phyloP scores from a whole-genome alignment of 37 sponge, comb jelly and placozoan species.

The Aphrocallistes beatrix region DNA sequence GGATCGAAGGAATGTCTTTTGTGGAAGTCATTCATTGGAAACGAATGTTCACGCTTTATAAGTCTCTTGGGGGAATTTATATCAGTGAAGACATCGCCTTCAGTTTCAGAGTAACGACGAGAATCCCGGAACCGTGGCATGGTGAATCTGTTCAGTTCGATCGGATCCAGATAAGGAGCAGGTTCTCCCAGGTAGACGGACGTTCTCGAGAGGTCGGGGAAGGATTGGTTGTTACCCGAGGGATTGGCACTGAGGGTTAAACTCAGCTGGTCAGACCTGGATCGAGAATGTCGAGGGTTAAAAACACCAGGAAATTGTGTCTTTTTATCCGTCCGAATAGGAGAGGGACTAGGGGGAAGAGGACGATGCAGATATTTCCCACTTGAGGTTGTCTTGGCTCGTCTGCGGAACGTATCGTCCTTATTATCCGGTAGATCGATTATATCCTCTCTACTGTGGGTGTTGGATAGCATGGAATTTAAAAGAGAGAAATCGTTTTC shows the following conservation, averaged over 20 bases:
- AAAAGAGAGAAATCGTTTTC: not conserved
- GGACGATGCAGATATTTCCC: not conserved
- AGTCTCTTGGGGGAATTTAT: not conserved
- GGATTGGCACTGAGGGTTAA: too few species aligned
- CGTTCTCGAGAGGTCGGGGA: not conserved
- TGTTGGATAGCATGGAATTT: not conserved
- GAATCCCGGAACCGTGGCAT: not conserved
- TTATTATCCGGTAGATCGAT: not conserved
- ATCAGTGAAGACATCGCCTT: not conserved
- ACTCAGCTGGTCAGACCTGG: not conserved
- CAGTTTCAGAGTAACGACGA: not conserved
- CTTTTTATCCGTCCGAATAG: not conserved
- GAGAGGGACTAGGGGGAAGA: not conserved
- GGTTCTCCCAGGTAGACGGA: not conserved
- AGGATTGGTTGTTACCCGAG: not conserved
- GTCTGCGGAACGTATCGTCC: not conserved
- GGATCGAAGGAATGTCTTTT: not conserved
- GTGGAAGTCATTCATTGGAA: not conserved
- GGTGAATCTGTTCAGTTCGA: not conserved
- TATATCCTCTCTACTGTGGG: not conserved
- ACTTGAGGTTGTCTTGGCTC: slow-evolving; percentile 3
- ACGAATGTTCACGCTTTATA: not conserved
- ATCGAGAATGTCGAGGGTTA: not conserved
- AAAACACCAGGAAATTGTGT: not conserved
- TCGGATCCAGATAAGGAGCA: not conserved